Evolutionary conservation across 2,888 invertebrate species (phyloP).

Genomic region (Synanthedon andrenaeformis): DNA sequence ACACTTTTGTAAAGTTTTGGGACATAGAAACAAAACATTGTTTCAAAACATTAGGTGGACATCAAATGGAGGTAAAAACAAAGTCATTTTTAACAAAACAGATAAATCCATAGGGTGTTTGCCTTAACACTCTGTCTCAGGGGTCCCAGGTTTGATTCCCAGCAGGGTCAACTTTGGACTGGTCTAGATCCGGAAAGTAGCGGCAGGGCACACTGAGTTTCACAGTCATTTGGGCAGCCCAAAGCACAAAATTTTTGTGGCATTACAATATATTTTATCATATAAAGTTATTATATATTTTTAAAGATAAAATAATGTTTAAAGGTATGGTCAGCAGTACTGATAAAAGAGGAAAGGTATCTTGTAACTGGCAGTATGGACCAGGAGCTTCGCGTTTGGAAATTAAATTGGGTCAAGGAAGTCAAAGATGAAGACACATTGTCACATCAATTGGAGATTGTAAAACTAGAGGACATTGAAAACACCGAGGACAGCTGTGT

Average conservation of each 20-base stretch:
- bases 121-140: too few species aligned
- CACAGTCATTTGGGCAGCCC: too few species aligned
- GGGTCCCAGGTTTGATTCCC: too few species aligned
- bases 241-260: neutral
- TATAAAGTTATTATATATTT: neutral
- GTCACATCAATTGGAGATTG: conserved; percentile 53
- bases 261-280: too few species aligned
- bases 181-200: too few species aligned
- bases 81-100: neutral
- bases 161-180: too few species aligned
- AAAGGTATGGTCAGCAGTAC: conserved; percentile 86
- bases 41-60: conserved; percentile 93
- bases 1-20: conserved; percentile 97
- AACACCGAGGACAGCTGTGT: conserved; percentile 70
- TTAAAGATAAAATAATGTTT: neutral
- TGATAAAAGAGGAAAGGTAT: conserved; percentile 82
- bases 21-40: conserved; percentile 95
- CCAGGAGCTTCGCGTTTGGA: conserved; percentile 87
- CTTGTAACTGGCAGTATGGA: conserved; percentile 91
- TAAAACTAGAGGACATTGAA: conserved; percentile 66
- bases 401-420: conserved; percentile 72
- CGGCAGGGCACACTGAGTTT: too few species aligned
- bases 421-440: conserved; percentile 62
- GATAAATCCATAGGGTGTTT: too few species aligned
- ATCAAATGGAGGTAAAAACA: conserved; percentile 79